Evolutionary conservation across 2,797 vertebrate genomes (phyloP).

Genomic region (Pantherophis alleghaniensis): DNA sequence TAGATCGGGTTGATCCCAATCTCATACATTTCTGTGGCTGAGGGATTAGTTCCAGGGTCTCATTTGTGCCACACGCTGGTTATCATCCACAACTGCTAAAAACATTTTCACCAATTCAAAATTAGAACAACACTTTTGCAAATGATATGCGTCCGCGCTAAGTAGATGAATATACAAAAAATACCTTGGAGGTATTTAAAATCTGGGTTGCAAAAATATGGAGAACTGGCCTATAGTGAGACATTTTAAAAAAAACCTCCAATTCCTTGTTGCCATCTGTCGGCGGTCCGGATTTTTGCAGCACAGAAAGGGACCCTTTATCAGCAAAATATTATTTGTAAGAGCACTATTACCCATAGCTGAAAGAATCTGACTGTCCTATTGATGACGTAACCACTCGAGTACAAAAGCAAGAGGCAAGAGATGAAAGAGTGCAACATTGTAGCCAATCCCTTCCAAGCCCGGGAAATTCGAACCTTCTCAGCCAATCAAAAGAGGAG

Average conservation of each 20-base stretch:
- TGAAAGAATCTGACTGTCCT: background rate
- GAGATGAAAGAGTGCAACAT: background rate
- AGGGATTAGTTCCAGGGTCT: background rate
- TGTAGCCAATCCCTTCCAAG: conserved; percentile 2
- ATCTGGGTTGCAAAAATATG: background rate
- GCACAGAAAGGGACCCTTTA: background rate
- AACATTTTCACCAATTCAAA: background rate
- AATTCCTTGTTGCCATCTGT: background rate
- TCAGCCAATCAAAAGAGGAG: background rate
- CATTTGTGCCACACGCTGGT: background rate
- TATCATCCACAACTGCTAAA: background rate
- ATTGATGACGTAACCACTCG: background rate
- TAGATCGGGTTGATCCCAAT: too few relatives aligned
- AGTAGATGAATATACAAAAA: background rate
- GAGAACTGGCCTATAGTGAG: background rate
- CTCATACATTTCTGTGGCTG: background rate
- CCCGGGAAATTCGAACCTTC: background rate
- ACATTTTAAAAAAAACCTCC: too few relatives aligned
- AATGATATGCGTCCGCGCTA: background rate
- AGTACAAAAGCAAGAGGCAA: background rate
- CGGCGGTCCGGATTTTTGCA: background rate
- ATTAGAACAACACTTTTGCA: background rate
- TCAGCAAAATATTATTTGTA: background rate
- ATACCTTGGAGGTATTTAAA: background rate
- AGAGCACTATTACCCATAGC: background rate